Evolutionary conservation across 2,113 vertebrate genomes (phyloP), one percentile per base, ranked within the genome.

Genomic region (Pedionomus torquatus): DNA sequence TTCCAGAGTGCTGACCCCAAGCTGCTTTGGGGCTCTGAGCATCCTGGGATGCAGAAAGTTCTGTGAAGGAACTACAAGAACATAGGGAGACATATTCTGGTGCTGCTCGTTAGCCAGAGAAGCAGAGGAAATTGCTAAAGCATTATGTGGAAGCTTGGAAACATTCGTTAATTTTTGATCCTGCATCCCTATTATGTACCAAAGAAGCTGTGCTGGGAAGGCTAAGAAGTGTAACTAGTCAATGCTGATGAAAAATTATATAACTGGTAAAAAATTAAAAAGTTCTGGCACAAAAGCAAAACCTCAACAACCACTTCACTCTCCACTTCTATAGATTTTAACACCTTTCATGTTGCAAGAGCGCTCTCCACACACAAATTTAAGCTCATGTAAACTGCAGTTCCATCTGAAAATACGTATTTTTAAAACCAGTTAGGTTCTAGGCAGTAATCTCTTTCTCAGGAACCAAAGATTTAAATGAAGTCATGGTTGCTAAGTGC

Each of bases 381-480:
- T 72, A 87, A 89, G 48, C 44, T 66, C 77, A 87, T 83, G 58
- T 87, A 92, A 87, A 93, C 61, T 82, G 61, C 41, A 87, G 78
- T 93, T 93, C 77, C 63, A 95, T 75, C 58, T 72, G 43, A 93
- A 95, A 96, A 72, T 46, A 92, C 11, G 66, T 69, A 72, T 72
- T 93, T 95, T 95, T 94, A 85, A 89, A 85, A 89, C 54, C 1
- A 0, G 65, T 76, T 79, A 61, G 41, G 37, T 87, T 93, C 80
- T 89, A 87, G 86, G 86, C 89, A 95, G 80, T 91, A 96, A 96
- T 94, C 91, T 70, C 39, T 93, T 94, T 91, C 88, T 94, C 89
- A 96, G 92, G 96, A 96, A 96, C 54, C 21, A 80, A 84, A 76
- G 83, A 93, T 94, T 95, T 92, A 94, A 94, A 93, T 89, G 94